These are phyloP conservation scores for Meleagris gallopavo DNA, from an alignment of 2,113 vertebrate genomes.

Conservation along the genomic window DNA sequence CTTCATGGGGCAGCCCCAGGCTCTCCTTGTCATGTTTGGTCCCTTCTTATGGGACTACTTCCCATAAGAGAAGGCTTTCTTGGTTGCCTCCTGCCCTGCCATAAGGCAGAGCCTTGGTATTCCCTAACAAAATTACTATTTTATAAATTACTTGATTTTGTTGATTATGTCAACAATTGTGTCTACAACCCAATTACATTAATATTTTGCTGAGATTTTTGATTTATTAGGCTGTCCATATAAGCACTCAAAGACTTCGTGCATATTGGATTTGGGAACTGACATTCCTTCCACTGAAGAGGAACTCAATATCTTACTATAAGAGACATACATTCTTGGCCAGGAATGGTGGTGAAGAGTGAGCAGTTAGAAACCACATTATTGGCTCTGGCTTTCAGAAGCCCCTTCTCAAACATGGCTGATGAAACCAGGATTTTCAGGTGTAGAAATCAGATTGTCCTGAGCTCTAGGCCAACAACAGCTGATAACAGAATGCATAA, in stretches of 20 bases:
- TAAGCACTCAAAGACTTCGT: neutral
- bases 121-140: neutral
- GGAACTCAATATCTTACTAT: neutral
- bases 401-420: neutral
- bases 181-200: neutral
- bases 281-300: neutral
- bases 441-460: neutral
- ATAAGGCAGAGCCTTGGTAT: neutral
- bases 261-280: neutral
- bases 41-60: neutral
- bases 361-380: neutral
- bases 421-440: neutral
- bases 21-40: neutral
- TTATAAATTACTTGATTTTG: neutral
- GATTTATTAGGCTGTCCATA: neutral
- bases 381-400: neutral
- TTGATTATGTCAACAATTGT: neutral
- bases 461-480: neutral
- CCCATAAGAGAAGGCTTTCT: neutral
- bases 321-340: neutral
- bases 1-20: fast-evolving
- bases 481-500: neutral
- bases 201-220: neutral
- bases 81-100: fast-evolving
- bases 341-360: neutral